Base-by-base conservation (phyloP, 2,797 vertebrate species). In the Neomorphus geoffroyi region DNA sequence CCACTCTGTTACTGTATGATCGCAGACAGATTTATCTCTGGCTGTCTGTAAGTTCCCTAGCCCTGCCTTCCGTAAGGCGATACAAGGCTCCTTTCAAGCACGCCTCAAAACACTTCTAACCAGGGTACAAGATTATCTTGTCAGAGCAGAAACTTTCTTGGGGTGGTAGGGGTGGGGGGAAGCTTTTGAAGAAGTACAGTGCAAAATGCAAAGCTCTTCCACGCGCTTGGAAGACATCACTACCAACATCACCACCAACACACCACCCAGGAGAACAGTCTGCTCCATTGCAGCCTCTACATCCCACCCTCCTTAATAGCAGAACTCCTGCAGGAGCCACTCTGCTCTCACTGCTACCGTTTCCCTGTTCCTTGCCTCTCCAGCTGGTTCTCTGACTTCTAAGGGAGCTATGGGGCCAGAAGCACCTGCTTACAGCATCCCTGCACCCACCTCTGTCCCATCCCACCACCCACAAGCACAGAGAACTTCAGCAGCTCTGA, bases 81-180 rank as follows among this genome's bases (percentile, higher is more conserved):
- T 28, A 88, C 1, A 78, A 56, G 30, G 32, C 30, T 87, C 67
- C 46, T 87, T 82, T 78, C 79, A 69, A 87, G 72, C 19, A 53
- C 48, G 82, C 32, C 51, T 57, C 73, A 53, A 53, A 91, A 67
- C 27, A 64, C 56, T 79, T 82, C 62, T 58, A 81, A 66, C 16
- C 12, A 51, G 45, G 71, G 27, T 50, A 62, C 21, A 32, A 78
- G 58, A 88, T 60, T 83, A 83, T 88, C 88, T 92, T 58, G 46
- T 64, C 71, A 86, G 61, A 85, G 60, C 32, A 87, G 28, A 82
- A 45, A 39, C 21, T 60, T 22, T 65, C 39, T 24, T 3, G 1
- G 13, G 11, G 11, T 27, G 7, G 33, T 8, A 6, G 18, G 4
- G 9, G 7, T 21, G 10, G 26, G 13, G 7, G 0, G 5, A 18